Evolutionary conservation across 1,140 invertebrate genomes (phyloP).

Genomic region (Drosophila lacertosa): DNA sequence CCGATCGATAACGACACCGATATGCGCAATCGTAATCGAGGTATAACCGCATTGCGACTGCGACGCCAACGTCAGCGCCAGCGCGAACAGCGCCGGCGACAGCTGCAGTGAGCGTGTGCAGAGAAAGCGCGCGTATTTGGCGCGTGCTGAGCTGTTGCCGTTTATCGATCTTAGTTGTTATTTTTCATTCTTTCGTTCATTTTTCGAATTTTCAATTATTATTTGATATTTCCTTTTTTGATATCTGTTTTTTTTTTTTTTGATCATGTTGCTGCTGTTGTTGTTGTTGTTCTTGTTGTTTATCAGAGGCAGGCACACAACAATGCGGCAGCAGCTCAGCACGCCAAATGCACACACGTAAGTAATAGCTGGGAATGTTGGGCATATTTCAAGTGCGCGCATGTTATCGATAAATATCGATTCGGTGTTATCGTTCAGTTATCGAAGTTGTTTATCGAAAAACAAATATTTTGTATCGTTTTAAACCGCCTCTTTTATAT

Average conservation of each 20-base stretch:
- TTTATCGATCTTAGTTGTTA: slow-evolving; percentile 16
- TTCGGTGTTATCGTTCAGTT: slow-evolving; percentile 1
- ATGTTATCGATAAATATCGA: slow-evolving; percentile 1
- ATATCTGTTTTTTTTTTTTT: not conserved
- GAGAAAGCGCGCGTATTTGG: slow-evolving; percentile 30
- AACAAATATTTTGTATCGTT: too few species aligned
- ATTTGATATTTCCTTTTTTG: not conserved
- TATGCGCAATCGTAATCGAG: slow-evolving; percentile 52
- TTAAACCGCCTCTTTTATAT: too few species aligned
- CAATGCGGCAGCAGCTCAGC: slow-evolving; percentile 51
- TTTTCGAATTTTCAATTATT: slow-evolving; percentile 1
- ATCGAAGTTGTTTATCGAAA: not conserved
- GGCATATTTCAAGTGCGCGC: slow-evolving; percentile 7
- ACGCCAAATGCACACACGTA: slow-evolving; percentile 56
- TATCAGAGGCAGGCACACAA: slow-evolving; percentile 3
- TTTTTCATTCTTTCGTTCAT: too few species aligned
- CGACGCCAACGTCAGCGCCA: slow-evolving; percentile 60
- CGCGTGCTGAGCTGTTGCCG: slow-evolving; percentile 46
- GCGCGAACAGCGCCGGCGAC: slow-evolving; percentile 38
- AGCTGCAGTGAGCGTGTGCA: slow-evolving; percentile 41
- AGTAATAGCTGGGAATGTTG: slow-evolving; percentile 42
- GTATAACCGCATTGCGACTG: slow-evolving; percentile 69
- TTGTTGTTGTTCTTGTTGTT: slow-evolving; percentile 22
- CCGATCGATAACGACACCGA: slow-evolving; percentile 15
- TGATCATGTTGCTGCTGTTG: slow-evolving; percentile 7